These are phyloP conservation scores for Zygaena filipendulae DNA, from an alignment of 2,888 invertebrate genomes.

Conservation along the genomic window DNA sequence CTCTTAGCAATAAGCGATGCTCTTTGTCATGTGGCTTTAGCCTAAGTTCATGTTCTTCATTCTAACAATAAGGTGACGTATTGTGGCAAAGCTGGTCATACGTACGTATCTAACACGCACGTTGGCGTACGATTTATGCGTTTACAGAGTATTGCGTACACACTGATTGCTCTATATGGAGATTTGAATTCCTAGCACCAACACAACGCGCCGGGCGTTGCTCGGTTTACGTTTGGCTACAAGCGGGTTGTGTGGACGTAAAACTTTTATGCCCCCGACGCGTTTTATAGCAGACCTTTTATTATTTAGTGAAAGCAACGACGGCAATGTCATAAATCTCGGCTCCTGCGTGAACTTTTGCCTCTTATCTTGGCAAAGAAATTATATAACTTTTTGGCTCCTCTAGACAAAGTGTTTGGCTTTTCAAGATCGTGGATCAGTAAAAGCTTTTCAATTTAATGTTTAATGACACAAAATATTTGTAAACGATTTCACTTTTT, in stretches of 20 bases:
- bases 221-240: conserved; percentile 45
- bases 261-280: conserved; percentile 62
- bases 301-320: conserved; percentile 69
- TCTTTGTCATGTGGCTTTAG: too few relatives aligned
- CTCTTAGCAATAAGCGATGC: too few relatives aligned
- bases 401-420: conserved; percentile 66
- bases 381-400: conserved; percentile 67
- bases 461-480: too few relatives aligned
- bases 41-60: too few relatives aligned
- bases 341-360: conserved; percentile 67
- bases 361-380: conserved; percentile 67
- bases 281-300: conserved; percentile 67
- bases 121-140: conserved; percentile 48
- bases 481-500: too few relatives aligned
- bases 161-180: conserved; percentile 63
- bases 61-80: too few relatives aligned
- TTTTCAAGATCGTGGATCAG: conserved; percentile 55
- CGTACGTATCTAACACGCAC: too few relatives aligned
- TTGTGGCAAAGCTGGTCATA: too few relatives aligned
- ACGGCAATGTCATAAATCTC: conserved; percentile 68
- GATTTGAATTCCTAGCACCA: conserved; percentile 50
- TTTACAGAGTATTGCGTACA: conserved; percentile 44
- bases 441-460: conserved; percentile 39
- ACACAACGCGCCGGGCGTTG: conserved; percentile 40
- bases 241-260: conserved; percentile 65